A percentile compares a stretch with the other conserved stretches of the same genome.
Conservation (phyloP, 2,113 vertebrate genomes). For the Podiceps cristatus region DNA sequence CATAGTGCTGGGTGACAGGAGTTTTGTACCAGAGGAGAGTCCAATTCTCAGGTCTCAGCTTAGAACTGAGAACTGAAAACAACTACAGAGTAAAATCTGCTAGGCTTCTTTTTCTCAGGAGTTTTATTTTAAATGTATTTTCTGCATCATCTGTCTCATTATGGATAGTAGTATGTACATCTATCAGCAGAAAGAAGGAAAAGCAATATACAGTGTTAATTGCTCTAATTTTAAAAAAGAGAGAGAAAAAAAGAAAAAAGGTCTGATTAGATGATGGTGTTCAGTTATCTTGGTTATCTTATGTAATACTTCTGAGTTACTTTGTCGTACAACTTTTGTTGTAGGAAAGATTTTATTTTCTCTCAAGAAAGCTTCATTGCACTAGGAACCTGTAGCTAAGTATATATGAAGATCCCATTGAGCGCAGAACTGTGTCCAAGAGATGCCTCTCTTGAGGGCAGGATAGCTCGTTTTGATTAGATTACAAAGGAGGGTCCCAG, state of each 20-base stretch:
- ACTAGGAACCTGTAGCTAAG: neutral
- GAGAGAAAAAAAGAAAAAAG: neutral
- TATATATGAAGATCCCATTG: neutral
- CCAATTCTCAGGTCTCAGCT: neutral
- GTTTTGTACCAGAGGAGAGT: neutral
- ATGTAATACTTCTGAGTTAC: neutral
- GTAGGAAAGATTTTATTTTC: neutral
- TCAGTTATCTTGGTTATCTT: neutral
- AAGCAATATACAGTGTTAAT: neutral
- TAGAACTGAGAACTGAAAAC: neutral
- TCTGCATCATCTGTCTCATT: neutral
- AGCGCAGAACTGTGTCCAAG: neutral
- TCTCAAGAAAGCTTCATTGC: neutral
- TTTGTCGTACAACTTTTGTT: accelerated
- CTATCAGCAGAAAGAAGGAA: neutral
- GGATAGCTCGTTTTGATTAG: neutral
- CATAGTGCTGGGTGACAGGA: neutral
- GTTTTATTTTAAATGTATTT: neutral
- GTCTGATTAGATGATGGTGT: neutral
- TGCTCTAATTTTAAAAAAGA: neutral
- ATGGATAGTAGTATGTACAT: neutral
- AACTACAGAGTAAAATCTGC: neutral
- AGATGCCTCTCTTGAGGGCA: neutral
- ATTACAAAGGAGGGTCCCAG: neutral
- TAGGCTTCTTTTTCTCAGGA: neutral